Base-by-base conservation (phyloP, 1,140 invertebrate species). In the Trachelipus rathkii region DNA sequence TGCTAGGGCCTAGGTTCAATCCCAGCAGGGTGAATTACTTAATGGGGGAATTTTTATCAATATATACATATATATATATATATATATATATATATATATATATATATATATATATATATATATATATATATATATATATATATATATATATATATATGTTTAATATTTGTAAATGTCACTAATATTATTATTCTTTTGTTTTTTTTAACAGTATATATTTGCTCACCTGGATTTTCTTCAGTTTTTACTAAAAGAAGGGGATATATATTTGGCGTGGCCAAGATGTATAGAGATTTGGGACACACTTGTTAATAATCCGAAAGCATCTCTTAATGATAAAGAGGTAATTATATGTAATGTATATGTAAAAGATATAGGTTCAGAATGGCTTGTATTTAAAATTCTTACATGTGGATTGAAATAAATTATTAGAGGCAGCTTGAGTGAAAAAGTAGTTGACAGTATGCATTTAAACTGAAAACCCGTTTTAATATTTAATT, bases 211-310 rank as follows among this genome's bases (percentile, higher is more conserved):
- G 86, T 87, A 85, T 82, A 82, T 88, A 53, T 82, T 82, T 10
- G 84, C 83, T n/a, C 88, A 88, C 80, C 81, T 88, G 44, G 84
- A 85, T 68, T 87, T 88, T 79, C 82, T 88, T 33, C 84, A 86
- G 76, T 88, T 88, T 82, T 81, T 87, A 23, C 82, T 88, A 43
- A 86, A 88, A 84, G 87, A 88, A 77, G 86, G 86, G 33, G 85
- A 86, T 71, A 82, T 87, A 8, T 88, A 87, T 82, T 80, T 88
- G 67, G 83, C 85, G 19, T 88, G 86, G 86, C 83, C 83, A 67
- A 80, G 86, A 73, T 86, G 86, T 50, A 84, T 86, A 73, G 87
- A 88, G 75, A 84, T 88, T 68, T 88, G 88, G 88, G 84, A 86
- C 33, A 85, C 85, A 10, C 82, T 88, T 73, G 84, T 87, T 4